A percentile compares a stretch with the other conserved stretches of the same genome.
Evolutionary conservation across 2,888 invertebrate genomes (phyloP).

Genomic region (Amblyjoppa fuscipennis): DNA sequence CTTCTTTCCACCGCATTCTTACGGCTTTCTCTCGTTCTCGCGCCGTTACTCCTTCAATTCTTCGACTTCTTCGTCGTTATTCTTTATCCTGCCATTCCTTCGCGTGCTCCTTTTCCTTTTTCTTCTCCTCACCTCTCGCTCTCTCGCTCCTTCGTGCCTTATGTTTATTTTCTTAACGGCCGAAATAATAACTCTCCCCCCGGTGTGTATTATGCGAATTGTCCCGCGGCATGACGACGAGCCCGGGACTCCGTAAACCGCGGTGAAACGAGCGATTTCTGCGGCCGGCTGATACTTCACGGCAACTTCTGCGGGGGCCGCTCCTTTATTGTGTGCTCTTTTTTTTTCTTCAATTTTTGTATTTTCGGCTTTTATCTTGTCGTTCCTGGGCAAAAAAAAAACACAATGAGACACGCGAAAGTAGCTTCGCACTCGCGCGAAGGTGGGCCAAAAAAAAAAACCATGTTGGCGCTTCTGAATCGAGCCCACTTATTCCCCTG

Average conservation of each 20-base stretch:
- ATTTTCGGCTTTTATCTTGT: not conserved
- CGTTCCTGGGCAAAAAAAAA: not conserved
- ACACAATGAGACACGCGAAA: slow-evolving; percentile 62
- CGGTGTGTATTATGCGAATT: not conserved
- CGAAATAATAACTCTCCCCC: slow-evolving; percentile 79
- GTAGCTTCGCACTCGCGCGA: not conserved
- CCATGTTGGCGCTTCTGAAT: not conserved
- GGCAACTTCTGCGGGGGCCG: slow-evolving; percentile 50
- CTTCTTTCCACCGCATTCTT: slow-evolving; percentile 25
- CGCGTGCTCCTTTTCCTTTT: slow-evolving; percentile 18
- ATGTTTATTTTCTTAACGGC: slow-evolving; percentile 81
- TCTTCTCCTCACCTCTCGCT: not conserved
- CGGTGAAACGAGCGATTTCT: slow-evolving; percentile 21
- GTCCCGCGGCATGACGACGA: slow-evolving; percentile 12
- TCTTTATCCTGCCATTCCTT: slow-evolving; percentile 53
- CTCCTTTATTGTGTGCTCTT: not conserved
- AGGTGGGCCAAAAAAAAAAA: slow-evolving; percentile 6
- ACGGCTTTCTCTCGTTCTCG: slow-evolving; percentile 46
- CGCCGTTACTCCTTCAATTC: slow-evolving; percentile 48
- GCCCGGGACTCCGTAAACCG: slow-evolving; percentile 6
- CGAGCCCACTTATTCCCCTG: slow-evolving; percentile 60
- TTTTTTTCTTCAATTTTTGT: slow-evolving; percentile 8
- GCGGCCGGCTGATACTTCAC: slow-evolving; percentile 27
- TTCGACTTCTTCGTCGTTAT: slow-evolving; percentile 61
- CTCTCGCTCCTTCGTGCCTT: slow-evolving; percentile 33